Evolutionary conservation across 2,888 invertebrate species (phyloP), one percentile per base, ranked within the genome.

Genomic region (Drosophila diplacantha): DNA sequence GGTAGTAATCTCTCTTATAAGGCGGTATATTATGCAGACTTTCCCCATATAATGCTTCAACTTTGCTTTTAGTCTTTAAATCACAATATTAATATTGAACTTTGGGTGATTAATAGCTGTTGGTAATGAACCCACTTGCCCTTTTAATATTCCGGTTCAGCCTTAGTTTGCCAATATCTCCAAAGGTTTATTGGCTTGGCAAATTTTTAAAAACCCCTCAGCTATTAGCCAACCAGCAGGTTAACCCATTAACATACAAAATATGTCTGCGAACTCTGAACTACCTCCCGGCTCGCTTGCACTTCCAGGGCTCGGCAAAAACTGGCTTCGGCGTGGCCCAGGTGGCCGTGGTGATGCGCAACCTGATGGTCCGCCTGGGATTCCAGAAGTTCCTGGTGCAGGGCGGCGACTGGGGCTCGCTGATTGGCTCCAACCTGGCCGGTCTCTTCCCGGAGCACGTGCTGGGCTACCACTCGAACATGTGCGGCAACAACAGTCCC

Each of bases 401-500:
- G 83, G 94, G 94, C 0, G 95, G 95, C 0, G 96, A 96, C 84
- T 96, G 95, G 95, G 97, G 97, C 0, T 88, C 93, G 0, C 18
- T 90, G 0, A 91, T 95, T 38, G 91, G 91, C 0, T 85, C 90
- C 0, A 83, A 88, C 35, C 88, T 96, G 86, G 91, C 93, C 0
- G 86, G 90, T 0, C 74, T 93, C 7, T 94, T 90, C 81, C 93
- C 93, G 0, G 89, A 90, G n/a, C 90, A 91, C 18, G 87, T 91
- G 0, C 78, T 91, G 11, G 91, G 90, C 3, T 89, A 86, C 71
- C 92, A 93, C 81, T 87, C 91, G 1, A 96, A 94, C 81, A 90
- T 94, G 90, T 92, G 92, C 52, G 39, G 76, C 9, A 70, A 81
- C 0, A 72, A 80, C n/a, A 81, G 88, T 0, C 78, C 85, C 9